A percentile compares a stretch with the other conserved stretches of the same genome.
Evolutionary conservation across 2,113 vertebrate species (phyloP).

Genomic region (Promerops cafer): DNA sequence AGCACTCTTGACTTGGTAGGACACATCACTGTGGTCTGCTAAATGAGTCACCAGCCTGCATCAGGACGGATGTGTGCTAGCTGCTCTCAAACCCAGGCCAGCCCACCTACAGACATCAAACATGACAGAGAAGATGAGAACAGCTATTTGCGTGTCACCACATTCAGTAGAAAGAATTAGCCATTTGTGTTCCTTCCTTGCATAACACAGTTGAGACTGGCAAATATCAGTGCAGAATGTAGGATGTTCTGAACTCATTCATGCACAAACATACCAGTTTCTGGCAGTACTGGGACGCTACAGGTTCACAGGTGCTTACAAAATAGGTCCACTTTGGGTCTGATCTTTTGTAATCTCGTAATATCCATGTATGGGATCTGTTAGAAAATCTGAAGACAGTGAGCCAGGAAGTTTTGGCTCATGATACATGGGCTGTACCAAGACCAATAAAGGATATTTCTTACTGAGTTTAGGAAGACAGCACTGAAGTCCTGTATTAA

Average conservation of each 20-base stretch:
- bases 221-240: not conserved
- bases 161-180: not conserved
- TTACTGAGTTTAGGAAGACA: not conserved
- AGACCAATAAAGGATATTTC: not conserved
- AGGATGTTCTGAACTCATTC: not conserved
- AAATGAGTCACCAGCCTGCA: not conserved
- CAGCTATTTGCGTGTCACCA: not conserved
- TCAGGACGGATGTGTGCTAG: not conserved
- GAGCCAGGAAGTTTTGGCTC: not conserved
- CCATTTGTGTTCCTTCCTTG: not conserved
- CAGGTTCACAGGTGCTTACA: not conserved
- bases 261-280: no score
- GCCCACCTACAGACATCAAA: not conserved
- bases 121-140: not conserved
- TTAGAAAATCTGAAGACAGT: not conserved
- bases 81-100: not conserved
- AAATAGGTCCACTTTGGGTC: not conserved
- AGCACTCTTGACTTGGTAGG: not conserved
- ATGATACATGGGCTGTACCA: not conserved
- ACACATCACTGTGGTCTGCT: not conserved
- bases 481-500: not conserved
- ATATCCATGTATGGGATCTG: not conserved
- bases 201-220: not conserved
- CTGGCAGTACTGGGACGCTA: not conserved
- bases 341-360: not conserved